A percentile compares a stretch with the other conserved stretches of the same genome.
phyloP scores from a whole-genome alignment of 1,140 invertebrate species.

The Papilio aristodemus region DNA sequence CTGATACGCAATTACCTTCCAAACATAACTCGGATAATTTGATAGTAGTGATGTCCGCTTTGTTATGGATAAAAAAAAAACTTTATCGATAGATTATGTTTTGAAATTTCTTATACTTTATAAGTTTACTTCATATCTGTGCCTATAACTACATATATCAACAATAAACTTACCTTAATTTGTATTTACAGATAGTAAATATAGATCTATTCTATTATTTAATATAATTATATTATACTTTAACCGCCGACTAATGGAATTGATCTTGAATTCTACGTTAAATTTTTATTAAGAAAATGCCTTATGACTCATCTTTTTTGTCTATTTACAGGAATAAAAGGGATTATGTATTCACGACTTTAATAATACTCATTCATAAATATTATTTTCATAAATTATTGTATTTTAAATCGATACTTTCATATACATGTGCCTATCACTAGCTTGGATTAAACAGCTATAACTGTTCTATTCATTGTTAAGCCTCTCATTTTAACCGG shows the following conservation, averaged over 20 bases:
- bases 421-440: background rate
- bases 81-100: background rate
- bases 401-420: background rate
- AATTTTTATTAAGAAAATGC: too few relatives aligned
- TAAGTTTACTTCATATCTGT: too few relatives aligned
- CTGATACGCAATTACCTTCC: constrained; percentile 23
- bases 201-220: too few relatives aligned
- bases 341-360: too few relatives aligned
- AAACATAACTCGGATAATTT: constrained; percentile 30
- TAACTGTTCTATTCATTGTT: constrained; percentile 33
- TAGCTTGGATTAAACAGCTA: constrained; percentile 32
- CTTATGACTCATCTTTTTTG: too few relatives aligned
- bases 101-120: background rate
- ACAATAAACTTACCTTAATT: too few relatives aligned
- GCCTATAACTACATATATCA: too few relatives aligned
- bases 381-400: background rate
- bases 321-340: too few relatives aligned
- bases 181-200: too few relatives aligned
- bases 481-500: constrained; percentile 33
- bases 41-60: constrained; percentile 11
- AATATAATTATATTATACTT: too few relatives aligned
- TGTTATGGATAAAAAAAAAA: background rate
- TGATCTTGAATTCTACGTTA: too few relatives aligned
- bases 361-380: background rate
- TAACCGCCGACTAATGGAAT: too few relatives aligned